Base-by-base conservation (phyloP, 2,113 vertebrate genomes). In the Sprattus sprattus region DNA sequence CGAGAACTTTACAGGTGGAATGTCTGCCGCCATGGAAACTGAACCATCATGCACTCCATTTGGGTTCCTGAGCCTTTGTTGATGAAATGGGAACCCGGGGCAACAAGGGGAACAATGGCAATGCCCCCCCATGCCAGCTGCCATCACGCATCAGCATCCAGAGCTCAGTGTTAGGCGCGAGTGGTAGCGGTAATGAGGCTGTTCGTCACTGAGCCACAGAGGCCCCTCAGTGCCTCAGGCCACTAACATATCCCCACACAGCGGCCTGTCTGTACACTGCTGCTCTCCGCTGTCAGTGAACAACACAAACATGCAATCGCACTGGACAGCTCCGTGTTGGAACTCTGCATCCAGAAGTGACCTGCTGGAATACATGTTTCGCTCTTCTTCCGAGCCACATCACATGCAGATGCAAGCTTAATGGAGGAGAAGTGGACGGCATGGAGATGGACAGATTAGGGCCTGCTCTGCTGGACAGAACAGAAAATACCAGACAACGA, bases 21-120 rank as follows among this genome's bases (percentile, higher is more conserved):
- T 78, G 71, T 78, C 71, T 78, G 71, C 71, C 10, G 71, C 71
- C 71, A 78, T 78, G 71, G 71, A 78, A 78, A 78, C 71, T 0
- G 28, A 78, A 39, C 71, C 13, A 39, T 32, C 25, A 39, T 15
- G 28, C 39, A 78, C 32, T 39, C 71, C 32, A 15, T 15, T 78
- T 32, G 28, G 13, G 28, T 78, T 78, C 25, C 71, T 78, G 71
- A 78, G 71, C 28, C 32, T 16, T 78, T 78, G 71, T 78, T 78
- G 71, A 78, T 32, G 13, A 32, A 78, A 78, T 78, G 71, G 71
- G 39, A 78, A 78, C 71, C 71, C 71, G 1, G 71, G 71, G 32
- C 71, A 78, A 78, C 71, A 28, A 32, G 25, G 71, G 15, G 32
- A 16, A 32, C 54, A 60, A 60, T 60, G 54, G 54, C 52, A 18